A percentile compares a stretch with the other conserved stretches of the same genome.
phyloP scores from a whole-genome alignment of 2,888 invertebrate species.

The Chrysolina haemoptera region DNA sequence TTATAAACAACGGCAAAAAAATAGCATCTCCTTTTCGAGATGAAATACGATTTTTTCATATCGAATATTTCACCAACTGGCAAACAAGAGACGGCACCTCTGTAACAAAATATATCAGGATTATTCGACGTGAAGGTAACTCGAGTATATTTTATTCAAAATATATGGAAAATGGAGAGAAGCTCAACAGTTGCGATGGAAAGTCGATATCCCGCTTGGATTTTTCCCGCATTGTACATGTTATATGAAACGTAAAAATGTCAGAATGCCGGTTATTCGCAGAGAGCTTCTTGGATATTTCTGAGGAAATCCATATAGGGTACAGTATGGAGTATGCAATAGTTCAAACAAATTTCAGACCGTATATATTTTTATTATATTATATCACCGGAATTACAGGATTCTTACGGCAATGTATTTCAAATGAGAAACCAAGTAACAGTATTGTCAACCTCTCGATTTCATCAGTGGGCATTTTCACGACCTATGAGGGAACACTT shows the following conservation, averaged over 20 bases:
- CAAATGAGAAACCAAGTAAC: no score
- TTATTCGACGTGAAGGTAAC: neutral
- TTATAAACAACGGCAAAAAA: no score
- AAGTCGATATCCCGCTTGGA: neutral
- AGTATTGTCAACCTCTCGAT: no score
- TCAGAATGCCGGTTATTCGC: neutral
- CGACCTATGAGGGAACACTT: no score
- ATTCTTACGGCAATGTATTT: no score
- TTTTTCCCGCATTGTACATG: conserved; percentile 2
- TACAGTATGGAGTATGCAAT: neutral
- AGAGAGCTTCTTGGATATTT: neutral
- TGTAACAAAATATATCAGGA: conserved; percentile 61
- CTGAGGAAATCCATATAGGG: neutral
- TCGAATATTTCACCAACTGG: conserved; percentile 70
- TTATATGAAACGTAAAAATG: neutral
- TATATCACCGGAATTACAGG: no score
- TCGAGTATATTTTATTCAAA: conserved; percentile 11
- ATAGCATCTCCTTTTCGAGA: no score
- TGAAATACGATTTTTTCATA: no score
- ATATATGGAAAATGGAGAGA: conserved; percentile 3
- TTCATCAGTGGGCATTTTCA: no score
- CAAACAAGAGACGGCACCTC: conserved; percentile 70
- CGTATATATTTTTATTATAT: no score
- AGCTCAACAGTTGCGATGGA: conserved; percentile 16
- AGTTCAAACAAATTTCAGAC: no score